Conservation (phyloP, 2,797 vertebrate genomes). For the Leuciscus waleckii region DNA sequence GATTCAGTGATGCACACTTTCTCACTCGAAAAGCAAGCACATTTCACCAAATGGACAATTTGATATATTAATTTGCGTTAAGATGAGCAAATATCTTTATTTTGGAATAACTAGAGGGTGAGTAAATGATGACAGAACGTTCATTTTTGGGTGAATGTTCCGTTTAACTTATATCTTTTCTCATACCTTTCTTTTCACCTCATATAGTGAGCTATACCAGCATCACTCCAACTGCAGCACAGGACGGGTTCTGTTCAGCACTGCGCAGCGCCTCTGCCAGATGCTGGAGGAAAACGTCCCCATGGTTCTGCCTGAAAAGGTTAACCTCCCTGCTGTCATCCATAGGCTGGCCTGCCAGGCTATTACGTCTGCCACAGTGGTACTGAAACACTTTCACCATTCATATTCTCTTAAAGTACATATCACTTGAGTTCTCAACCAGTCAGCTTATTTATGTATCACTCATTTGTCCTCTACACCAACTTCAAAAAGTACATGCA, state of each 20-base stretch:
- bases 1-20: no score
- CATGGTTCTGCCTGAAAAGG: conserved; percentile 80
- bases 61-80: neutral
- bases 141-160: neutral
- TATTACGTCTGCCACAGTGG: conserved; percentile 88
- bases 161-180: neutral
- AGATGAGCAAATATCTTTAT: neutral
- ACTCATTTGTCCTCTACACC: neutral
- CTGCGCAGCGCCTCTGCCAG: conserved; percentile 87
- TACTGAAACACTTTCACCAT: conserved; percentile 62
- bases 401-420: neutral
- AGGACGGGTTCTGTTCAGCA: conserved; percentile 85
- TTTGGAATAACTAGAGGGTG: neutral
- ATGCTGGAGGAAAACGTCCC: conserved; percentile 87
- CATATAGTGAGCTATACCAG: conserved; percentile 79
- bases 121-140: neutral
- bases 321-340: conserved; percentile 86
- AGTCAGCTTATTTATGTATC: neutral
- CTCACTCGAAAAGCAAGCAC: neutral
- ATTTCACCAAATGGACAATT: neutral
- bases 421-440: neutral
- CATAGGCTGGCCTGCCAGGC: conserved; percentile 88
- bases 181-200: neutral
- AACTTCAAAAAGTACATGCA: neutral
- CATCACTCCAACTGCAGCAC: conserved; percentile 81